phyloP scores from a whole-genome alignment of 2,888 invertebrate species.

The Penaeus monodon region DNA sequence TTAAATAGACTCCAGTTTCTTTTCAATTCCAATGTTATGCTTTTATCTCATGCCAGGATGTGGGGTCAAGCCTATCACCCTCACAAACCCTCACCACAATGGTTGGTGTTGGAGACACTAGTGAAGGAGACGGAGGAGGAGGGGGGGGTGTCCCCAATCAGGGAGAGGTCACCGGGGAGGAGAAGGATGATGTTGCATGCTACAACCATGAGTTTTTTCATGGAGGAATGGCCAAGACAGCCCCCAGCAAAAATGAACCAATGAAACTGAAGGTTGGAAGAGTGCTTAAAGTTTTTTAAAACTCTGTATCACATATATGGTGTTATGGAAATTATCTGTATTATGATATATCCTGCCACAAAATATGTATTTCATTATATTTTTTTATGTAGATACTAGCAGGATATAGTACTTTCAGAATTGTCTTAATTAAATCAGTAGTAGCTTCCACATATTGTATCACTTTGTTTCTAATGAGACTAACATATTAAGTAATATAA shows the following conservation, averaged over 20 bases:
- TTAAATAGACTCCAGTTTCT: no score
- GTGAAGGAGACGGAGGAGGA: slow-evolving; percentile 22
- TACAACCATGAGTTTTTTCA: slow-evolving; percentile 60
- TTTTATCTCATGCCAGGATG: slow-evolving; percentile 37
- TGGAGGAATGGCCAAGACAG: slow-evolving; percentile 56
- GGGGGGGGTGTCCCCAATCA: neutral
- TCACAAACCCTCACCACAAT: slow-evolving; percentile 43
- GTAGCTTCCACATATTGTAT: no score
- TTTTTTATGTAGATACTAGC: no score
- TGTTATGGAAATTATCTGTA: no score
- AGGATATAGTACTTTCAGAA: no score
- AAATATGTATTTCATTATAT: no score
- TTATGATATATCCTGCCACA: no score
- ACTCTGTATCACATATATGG: no score
- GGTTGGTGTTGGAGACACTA: slow-evolving; percentile 30
- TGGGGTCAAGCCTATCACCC: slow-evolving; percentile 37
- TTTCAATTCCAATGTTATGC: no score
- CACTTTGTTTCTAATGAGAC: no score
- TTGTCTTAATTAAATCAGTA: no score
- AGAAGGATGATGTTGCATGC: slow-evolving; percentile 46
- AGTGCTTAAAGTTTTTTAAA: neutral
- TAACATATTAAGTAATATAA: no score
- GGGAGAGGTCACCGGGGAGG: slow-evolving; percentile 20
- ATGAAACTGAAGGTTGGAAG: slow-evolving; percentile 39
- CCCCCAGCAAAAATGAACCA: slow-evolving; percentile 34